Conservation (phyloP, 2,888 invertebrate species). For the Melanargia galathea region DNA sequence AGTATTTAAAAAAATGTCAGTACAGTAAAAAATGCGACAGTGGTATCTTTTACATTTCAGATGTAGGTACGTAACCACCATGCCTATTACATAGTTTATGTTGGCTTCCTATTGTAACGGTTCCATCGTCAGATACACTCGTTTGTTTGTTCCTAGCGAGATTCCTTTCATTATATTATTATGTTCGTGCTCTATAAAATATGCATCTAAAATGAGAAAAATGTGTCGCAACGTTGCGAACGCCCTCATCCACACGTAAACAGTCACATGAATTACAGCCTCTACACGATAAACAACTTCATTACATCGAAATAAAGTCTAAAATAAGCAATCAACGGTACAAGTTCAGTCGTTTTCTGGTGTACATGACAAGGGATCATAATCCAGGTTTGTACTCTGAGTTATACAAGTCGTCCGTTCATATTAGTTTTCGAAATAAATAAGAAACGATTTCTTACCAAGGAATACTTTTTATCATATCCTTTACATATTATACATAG, state of each 20-base stretch:
- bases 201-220: constrained; percentile 80
- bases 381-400: constrained; percentile 68
- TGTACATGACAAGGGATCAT: constrained; percentile 59
- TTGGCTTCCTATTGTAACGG: not conserved
- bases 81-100: not conserved
- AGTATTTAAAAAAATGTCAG: too few relatives aligned
- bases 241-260: constrained; percentile 30
- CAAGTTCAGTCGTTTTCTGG: constrained; percentile 43
- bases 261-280: constrained; percentile 39
- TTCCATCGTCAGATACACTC: constrained; percentile 54
- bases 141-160: constrained; percentile 69
- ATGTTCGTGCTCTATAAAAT: constrained; percentile 74
- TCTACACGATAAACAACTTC: constrained; percentile 43
- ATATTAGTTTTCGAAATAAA: constrained; percentile 75
- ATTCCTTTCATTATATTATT: constrained; percentile 74
- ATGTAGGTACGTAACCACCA: not conserved
- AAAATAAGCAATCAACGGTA: constrained; percentile 33
- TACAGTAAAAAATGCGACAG: too few relatives aligned
- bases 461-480: constrained; percentile 1
- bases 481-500: not conserved
- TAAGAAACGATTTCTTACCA: constrained; percentile 47
- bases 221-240: constrained; percentile 72
- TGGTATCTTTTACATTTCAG: too few relatives aligned
- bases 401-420: constrained; percentile 70
- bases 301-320: constrained; percentile 39